Base-by-base conservation (phyloP, 2,888 invertebrate species). In the Zelleria hepariella region DNA sequence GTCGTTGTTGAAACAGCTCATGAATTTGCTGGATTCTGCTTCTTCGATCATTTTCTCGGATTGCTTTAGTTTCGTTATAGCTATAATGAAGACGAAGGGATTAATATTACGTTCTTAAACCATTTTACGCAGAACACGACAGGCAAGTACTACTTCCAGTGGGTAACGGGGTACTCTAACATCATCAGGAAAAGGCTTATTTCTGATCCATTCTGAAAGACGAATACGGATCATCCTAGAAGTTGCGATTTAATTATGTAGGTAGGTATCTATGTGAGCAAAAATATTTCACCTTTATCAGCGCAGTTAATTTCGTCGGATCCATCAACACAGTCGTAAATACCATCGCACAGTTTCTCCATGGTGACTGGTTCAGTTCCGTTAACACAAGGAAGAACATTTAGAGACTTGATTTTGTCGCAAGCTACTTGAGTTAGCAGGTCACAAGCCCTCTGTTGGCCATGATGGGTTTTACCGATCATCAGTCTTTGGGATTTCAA, bases 261-360 rank as follows among this genome's bases (percentile, higher is more conserved):
- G n/a, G n/a, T n/a, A n/a, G n/a, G n/a, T n/a, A n/a, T 42, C 3
- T 1, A 42, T 2, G 32, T 42, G 15, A 42, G 32, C 32, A 42
- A 42, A 42, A 0, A 42, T 5, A 15, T 42, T 42, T 42, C 32
- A 83, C 82, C 80, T 74, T 78, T 72, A 59, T 64, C 59, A 49
- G 66, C 63, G 66, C 83, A 86, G 60, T 78, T 65, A 26, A 61
- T 64, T 73, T 86, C 86, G 63, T 86, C 86, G 2, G 77, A 71
- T 62, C 64, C 66, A 62, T 78, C 77, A 1, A 63, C 52, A 56
- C 86, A 86, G 57, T 86, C 78, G 26, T 60, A 49, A 1, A 65
- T 62, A 32, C 78, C 79, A 63, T 86, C 71, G 62, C 86, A 86
- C 24, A 86, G 64, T 60, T 76, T 72, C 58, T 70, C 67, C 53